Evolutionary conservation across 2,113 vertebrate species (phyloP).

Genomic region (Anolis sagrei): DNA sequence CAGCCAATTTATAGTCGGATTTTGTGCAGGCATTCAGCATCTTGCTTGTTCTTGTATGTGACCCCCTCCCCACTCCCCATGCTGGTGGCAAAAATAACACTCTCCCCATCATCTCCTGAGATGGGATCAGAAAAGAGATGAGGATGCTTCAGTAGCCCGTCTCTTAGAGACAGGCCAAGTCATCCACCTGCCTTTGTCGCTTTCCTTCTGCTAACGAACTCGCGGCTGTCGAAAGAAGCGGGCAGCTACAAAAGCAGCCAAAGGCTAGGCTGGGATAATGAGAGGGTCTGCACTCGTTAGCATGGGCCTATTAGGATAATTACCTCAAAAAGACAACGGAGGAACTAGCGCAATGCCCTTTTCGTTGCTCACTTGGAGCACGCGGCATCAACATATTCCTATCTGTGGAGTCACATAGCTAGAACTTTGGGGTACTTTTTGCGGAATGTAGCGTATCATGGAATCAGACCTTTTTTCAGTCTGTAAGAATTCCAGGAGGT

Average conservation of each 20-base stretch:
- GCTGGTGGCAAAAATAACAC: conserved; percentile 61
- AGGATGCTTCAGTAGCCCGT: conserved; percentile 1
- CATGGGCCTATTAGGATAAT: conserved; percentile 62
- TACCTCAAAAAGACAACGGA: conserved; percentile 18
- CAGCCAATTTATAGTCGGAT: conserved; percentile 51
- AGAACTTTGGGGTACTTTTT: not conserved
- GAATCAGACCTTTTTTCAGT: not conserved
- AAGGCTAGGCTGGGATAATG: conserved; percentile 27
- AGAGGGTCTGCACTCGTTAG: not conserved
- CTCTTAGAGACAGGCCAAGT: conserved; percentile 63
- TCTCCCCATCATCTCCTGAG: not conserved
- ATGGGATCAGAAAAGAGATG: conserved; percentile 34
- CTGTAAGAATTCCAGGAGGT: not conserved
- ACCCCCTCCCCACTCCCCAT: conserved; percentile 36
- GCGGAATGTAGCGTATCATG: not conserved
- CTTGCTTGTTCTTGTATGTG: not conserved
- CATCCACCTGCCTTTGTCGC: conserved; percentile 62
- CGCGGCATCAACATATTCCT: not conserved
- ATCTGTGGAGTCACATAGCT: not conserved
- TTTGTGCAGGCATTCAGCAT: not conserved
- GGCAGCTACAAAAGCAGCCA: conserved; percentile 45
- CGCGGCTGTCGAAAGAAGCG: conserved; percentile 8
- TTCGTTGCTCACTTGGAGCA: not conserved
- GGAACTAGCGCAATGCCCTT: not conserved
- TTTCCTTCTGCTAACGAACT: conserved; percentile 58